Evolutionary conservation across 2,113 vertebrate species (phyloP).

Genomic region (Sinocyclocheilus maitianheensis): DNA sequence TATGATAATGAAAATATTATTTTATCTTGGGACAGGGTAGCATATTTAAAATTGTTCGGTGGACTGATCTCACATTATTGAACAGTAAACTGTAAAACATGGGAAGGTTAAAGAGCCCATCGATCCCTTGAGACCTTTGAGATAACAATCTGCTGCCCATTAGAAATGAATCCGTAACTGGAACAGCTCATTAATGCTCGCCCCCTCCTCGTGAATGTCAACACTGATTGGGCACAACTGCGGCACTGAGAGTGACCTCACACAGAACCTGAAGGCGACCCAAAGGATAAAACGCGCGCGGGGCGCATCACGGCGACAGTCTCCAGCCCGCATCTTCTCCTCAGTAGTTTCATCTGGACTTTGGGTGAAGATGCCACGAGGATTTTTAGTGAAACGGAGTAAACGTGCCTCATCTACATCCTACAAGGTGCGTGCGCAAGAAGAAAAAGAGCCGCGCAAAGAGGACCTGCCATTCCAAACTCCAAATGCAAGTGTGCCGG

Average conservation of each 20-base stretch:
- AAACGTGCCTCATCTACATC: conserved; percentile 77
- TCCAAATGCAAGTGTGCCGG: conserved; percentile 18
- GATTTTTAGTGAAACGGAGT: conserved; percentile 91
- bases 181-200: conserved; percentile 48
- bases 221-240: conserved; percentile 59
- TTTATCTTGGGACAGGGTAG: no score
- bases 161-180: conserved; percentile 48
- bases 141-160: conserved; percentile 33
- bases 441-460: conserved; percentile 48
- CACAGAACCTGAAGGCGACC: conserved; percentile 50
- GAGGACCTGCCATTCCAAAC: conserved; percentile 41
- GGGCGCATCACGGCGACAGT: conserved; percentile 45
- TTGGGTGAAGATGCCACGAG: conserved; percentile 83
- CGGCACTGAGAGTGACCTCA: conserved; percentile 55
- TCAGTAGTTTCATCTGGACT: conserved; percentile 45
- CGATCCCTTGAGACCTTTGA: conserved; percentile 19
- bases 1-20: no score
- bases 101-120: conserved; percentile 32
- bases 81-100: conserved; percentile 18
- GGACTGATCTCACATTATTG: background rate
- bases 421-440: conserved; percentile 75
- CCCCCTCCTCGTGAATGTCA: conserved; percentile 51
- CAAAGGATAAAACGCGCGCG: conserved; percentile 63
- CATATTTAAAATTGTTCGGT: background rate
- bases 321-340: conserved; percentile 1